phyloP scores from a whole-genome alignment of 2,113 vertebrate genomes.

The Callithrix jacchus region DNA sequence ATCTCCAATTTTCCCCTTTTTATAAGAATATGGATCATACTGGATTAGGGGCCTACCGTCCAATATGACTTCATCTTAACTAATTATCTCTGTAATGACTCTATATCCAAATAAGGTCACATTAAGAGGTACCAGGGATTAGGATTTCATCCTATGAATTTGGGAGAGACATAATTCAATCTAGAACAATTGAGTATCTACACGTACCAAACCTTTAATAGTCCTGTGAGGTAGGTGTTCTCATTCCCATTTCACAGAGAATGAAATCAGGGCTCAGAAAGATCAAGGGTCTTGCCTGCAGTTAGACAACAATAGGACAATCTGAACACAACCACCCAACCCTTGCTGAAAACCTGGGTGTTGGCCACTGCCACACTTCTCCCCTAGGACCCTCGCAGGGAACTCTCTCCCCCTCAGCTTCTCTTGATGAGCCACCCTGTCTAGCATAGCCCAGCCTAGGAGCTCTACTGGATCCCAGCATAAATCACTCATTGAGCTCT shows the following conservation, averaged over 20 bases:
- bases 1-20: background rate
- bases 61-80: background rate
- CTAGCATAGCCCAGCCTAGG: background rate
- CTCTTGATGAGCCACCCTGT: too few relatives aligned
- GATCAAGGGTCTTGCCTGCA: background rate
- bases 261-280: background rate
- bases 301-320: background rate
- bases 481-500: background rate
- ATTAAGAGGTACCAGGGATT: background rate
- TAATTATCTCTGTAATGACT: background rate
- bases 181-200: background rate
- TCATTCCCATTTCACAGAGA: background rate
- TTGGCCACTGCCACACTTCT: background rate
- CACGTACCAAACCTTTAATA: background rate
- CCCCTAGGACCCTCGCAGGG: too few relatives aligned
- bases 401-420: background rate
- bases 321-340: background rate
- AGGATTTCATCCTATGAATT: background rate
- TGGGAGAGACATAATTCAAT: background rate
- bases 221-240: background rate
- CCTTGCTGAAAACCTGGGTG: background rate
- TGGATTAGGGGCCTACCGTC: background rate
- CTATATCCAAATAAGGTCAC: background rate
- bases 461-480: background rate
- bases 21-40: background rate